Conservation (phyloP, 2,888 invertebrate species). For the Branchipolynoe longqiensis region DNA sequence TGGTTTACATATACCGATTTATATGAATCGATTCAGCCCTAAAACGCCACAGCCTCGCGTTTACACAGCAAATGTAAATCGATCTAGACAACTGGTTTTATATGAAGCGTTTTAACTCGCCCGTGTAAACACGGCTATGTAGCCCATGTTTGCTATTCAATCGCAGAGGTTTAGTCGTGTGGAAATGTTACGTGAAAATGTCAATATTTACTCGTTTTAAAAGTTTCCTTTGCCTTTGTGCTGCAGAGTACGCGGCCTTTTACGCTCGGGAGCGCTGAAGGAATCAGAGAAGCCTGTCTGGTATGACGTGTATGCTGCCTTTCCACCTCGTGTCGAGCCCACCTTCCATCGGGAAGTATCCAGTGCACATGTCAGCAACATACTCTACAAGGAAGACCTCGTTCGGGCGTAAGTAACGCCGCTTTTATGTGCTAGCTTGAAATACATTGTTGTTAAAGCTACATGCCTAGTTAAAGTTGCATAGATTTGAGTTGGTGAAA, state of each 20-base stretch:
- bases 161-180: too few species aligned
- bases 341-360: not conserved
- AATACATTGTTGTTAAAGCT: not conserved
- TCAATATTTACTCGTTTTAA: not conserved
- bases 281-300: slow-evolving; percentile 93
- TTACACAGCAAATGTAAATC: too few species aligned
- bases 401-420: slow-evolving; percentile 88
- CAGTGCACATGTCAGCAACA: slow-evolving; percentile 65
- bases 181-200: not conserved
- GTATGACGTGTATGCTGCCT: slow-evolving; percentile 94
- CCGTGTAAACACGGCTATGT: too few species aligned
- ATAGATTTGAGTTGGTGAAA: not conserved
- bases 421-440: not conserved
- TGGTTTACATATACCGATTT: too few species aligned
- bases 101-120: too few species aligned
- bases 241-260: slow-evolving; percentile 88
- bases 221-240: not conserved
- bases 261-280: slow-evolving; percentile 90
- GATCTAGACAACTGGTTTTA: too few species aligned
- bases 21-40: too few species aligned
- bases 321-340: slow-evolving; percentile 88
- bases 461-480: not conserved
- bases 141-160: too few species aligned
- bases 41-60: too few species aligned
- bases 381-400: slow-evolving; percentile 80